Evolutionary conservation across 2,797 vertebrate genomes (phyloP).

Genomic region (Hippopotamyrus pictus): DNA sequence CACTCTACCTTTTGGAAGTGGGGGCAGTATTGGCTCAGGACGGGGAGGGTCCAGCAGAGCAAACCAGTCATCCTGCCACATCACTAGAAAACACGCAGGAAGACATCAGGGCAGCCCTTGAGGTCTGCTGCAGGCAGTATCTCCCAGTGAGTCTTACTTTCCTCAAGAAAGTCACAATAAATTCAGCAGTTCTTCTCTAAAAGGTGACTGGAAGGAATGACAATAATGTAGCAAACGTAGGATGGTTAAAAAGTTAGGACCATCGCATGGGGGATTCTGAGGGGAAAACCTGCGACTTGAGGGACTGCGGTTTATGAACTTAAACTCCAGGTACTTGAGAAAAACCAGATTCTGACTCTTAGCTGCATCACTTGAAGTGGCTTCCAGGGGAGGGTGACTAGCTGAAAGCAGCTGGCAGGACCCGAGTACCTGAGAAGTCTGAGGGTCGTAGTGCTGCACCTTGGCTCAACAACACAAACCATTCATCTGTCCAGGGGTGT

Average conservation of each 20-base stretch:
- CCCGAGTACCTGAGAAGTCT: not conserved
- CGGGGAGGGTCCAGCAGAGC: slow-evolving; percentile 3
- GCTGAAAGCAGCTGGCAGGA: not conserved
- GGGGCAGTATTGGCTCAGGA: not conserved
- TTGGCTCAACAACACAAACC: not conserved
- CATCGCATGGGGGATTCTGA: not conserved
- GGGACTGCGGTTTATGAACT: not conserved
- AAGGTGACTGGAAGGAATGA: not conserved
- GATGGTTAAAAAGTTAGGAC: not conserved
- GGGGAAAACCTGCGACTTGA: not conserved
- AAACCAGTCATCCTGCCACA: slow-evolving; percentile 23
- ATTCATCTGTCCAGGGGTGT: not conserved
- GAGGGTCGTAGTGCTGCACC: not conserved
- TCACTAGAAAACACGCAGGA: slow-evolving; percentile 15
- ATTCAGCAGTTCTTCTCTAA: not conserved
- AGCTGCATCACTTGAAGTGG: not conserved
- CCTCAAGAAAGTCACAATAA: not conserved
- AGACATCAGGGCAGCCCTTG: not conserved
- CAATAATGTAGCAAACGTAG: not conserved
- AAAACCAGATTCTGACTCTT: not conserved
- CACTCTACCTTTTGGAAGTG: slow-evolving; percentile 11
- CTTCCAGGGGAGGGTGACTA: not conserved
- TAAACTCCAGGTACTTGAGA: not conserved
- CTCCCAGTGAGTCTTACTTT: not conserved
- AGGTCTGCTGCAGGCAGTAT: not conserved